phyloP scores from a whole-genome alignment of 1,140 invertebrate genomes.

The Mylabris phalerata region DNA sequence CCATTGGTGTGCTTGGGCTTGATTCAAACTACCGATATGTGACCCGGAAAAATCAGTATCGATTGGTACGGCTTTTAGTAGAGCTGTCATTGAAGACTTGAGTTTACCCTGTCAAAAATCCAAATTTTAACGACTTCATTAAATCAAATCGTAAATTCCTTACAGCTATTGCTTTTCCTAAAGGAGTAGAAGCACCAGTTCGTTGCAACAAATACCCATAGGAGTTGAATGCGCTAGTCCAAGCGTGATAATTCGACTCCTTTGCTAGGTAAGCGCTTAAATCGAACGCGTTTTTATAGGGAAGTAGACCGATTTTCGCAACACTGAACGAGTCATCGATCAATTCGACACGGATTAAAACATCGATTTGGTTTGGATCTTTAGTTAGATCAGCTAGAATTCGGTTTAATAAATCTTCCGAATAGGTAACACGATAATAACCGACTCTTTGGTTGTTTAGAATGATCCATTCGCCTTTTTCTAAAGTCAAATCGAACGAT shows the following conservation, averaged over 20 bases:
- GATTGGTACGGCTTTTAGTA: conserved; percentile 50
- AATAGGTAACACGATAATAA: conserved; percentile 76
- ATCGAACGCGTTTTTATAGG: conserved; percentile 48
- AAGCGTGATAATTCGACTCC: conserved; percentile 59
- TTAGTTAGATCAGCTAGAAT: conserved; percentile 46
- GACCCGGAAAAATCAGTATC: conserved; percentile 11
- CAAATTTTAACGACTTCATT: too few relatives aligned
- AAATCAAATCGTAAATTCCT: too few relatives aligned
- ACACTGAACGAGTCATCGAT: conserved; percentile 70
- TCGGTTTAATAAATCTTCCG: conserved; percentile 56
- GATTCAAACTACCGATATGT: conserved; percentile 39
- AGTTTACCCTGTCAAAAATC: background rate
- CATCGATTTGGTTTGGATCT: conserved; percentile 36
- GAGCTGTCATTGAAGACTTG: conserved; percentile 45
- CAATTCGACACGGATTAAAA: conserved; percentile 69
- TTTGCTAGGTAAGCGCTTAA: conserved; percentile 52
- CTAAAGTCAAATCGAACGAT: too few relatives aligned
- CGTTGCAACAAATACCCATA: conserved; percentile 42
- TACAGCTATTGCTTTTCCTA: too few relatives aligned
- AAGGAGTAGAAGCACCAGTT: too few relatives aligned
- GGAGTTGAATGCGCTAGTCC: conserved; percentile 53
- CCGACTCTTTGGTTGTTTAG: conserved; percentile 46
- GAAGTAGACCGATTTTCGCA: conserved; percentile 43
- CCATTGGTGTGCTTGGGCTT: conserved; percentile 43
- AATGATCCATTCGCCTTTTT: conserved; percentile 53